These are phyloP conservation scores for Sebastes oblongus DNA, from an alignment of 2,797 vertebrate genomes.

Conservation along the genomic window DNA sequence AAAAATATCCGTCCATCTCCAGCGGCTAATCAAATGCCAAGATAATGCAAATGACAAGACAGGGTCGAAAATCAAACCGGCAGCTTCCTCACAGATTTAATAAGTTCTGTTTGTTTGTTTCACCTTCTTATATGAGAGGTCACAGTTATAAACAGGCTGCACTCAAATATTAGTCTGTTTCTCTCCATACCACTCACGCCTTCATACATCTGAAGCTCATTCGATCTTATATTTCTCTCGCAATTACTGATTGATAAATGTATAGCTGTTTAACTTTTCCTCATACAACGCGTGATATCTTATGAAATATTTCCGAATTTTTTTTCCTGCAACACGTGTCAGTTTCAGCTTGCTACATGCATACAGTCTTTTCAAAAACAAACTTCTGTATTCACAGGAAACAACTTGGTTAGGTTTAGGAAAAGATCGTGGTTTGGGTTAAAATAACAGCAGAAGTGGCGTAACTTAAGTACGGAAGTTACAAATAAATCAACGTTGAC, in stretches of 20 bases:
- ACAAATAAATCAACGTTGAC: no score
- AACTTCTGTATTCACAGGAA: neutral
- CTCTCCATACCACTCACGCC: neutral
- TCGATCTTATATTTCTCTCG: neutral
- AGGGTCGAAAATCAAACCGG: constrained; percentile 30
- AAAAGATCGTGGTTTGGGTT: neutral
- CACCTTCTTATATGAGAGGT: constrained; percentile 4
- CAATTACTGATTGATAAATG: neutral
- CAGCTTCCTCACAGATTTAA: constrained; percentile 37
- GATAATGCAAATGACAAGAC: constrained; percentile 48
- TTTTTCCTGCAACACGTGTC: no score
- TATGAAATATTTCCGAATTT: no score
- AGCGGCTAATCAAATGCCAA: constrained; percentile 51
- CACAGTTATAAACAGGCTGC: neutral
- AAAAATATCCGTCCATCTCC: constrained; percentile 52
- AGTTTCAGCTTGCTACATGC: no score
- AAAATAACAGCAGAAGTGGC: neutral
- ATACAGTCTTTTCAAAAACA: no score
- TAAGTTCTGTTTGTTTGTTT: constrained; percentile 46
- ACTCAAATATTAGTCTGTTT: neutral
- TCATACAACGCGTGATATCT: no score
- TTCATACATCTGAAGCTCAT: neutral
- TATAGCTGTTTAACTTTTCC: neutral
- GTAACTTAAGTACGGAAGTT: neutral
- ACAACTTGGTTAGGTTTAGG: neutral